Conservation (phyloP, 2,113 vertebrate species). For the Hyaena hyaena region DNA sequence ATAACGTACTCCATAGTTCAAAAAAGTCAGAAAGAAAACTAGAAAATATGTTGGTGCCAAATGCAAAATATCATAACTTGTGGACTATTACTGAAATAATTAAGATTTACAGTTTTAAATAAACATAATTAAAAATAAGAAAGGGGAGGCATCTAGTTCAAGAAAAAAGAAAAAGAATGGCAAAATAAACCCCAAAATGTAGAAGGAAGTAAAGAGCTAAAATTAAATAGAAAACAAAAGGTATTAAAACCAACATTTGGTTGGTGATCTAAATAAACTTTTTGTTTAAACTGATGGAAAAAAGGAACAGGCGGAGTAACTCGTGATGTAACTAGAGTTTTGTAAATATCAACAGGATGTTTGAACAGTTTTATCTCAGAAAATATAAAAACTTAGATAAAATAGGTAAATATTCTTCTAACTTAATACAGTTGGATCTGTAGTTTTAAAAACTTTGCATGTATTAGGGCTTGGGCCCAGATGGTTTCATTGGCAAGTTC, state of each 20-base stretch:
- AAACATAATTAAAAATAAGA: background rate
- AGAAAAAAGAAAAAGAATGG: background rate
- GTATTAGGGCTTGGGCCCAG: background rate
- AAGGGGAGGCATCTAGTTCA: background rate
- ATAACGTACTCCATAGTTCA: background rate
- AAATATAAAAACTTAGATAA: background rate
- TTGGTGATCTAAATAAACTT: background rate
- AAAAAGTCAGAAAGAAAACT: constrained; percentile 1
- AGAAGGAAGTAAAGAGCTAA: background rate
- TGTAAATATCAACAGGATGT: background rate
- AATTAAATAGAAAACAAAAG: background rate
- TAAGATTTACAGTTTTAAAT: background rate
- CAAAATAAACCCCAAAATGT: background rate
- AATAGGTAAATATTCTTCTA: background rate
- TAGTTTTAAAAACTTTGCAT: background rate
- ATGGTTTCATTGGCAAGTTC: background rate
- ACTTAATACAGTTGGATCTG: background rate
- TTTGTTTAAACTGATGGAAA: background rate
- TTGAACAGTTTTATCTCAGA: background rate
- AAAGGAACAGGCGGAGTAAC: background rate
- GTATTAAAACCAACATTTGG: background rate
- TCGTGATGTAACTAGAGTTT: background rate
- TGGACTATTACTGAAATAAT: background rate
- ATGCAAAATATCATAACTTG: background rate
- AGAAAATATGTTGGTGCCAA: background rate